Percentiles rank a stretch among this genome's conserved stretches.
Evolutionary conservation across 1,140 invertebrate species (phyloP).

Genomic region (Zaprionus taronus): DNA sequence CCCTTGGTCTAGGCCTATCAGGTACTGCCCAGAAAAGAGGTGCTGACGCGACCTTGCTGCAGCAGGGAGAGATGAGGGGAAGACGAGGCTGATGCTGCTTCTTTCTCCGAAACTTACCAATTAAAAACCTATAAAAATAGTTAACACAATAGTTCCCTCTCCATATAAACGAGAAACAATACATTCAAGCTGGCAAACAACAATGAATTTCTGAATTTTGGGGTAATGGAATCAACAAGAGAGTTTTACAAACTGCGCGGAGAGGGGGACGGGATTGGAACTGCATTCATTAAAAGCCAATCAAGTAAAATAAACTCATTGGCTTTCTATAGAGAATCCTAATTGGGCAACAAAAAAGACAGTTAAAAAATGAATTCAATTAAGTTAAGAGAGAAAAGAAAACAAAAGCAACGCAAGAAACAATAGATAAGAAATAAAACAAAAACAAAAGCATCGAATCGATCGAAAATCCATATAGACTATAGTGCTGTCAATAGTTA

Average conservation of each 20-base stretch:
- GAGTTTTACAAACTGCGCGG: neutral
- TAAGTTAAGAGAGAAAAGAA: constrained; percentile 49
- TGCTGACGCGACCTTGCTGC: neutral
- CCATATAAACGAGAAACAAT: neutral
- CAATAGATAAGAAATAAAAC: constrained; percentile 8
- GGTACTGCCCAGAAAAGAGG: neutral
- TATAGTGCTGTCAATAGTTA: constrained; percentile 21
- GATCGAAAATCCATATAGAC: constrained; percentile 11
- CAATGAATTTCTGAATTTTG: constrained; percentile 27
- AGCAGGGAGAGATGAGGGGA: neutral
- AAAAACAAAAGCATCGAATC: constrained; percentile 9
- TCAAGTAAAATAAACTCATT: constrained; percentile 78
- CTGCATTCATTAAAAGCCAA: constrained; percentile 72
- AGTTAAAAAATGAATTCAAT: constrained; percentile 76
- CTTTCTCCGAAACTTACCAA: constrained; percentile 12
- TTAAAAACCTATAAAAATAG: constrained; percentile 35
- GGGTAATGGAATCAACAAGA: constrained; percentile 25
- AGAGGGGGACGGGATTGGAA: neutral
- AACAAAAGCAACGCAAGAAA: constrained; percentile 11
- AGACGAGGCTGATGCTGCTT: neutral
- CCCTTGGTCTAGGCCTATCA: neutral
- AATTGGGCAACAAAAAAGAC: constrained; percentile 72
- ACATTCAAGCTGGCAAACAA: constrained; percentile 11
- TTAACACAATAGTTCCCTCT: constrained; percentile 1
- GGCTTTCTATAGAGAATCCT: constrained; percentile 76